A percentile compares a stretch with the other conserved stretches of the same genome.
Conservation (phyloP, 2,888 invertebrate species). For the Eilema depressum region DNA sequence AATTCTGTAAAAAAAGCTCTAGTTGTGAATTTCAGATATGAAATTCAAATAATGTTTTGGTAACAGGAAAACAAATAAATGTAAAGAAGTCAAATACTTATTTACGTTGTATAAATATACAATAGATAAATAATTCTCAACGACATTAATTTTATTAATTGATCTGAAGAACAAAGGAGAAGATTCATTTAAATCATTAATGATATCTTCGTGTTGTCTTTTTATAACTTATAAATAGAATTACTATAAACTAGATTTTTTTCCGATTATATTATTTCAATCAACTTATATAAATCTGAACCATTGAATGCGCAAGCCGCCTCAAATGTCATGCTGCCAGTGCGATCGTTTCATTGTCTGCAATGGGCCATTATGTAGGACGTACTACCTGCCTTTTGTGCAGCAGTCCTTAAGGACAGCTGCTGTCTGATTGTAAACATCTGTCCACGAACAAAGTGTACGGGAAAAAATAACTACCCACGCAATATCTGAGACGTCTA, state of each 20-base stretch:
- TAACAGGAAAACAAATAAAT: not conserved
- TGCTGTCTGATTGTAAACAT: conserved; percentile 54
- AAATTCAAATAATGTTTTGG: not conserved
- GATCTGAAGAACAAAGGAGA: not conserved
- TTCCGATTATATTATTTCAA: not conserved
- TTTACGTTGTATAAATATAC: not conserved
- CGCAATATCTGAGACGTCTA: conserved; percentile 43
- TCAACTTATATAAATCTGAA: conserved; percentile 24
- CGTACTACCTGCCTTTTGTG: conserved; percentile 61
- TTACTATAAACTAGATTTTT: not conserved
- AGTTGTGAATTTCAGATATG: not conserved
- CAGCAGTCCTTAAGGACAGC: conserved; percentile 49
- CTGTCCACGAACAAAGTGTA: conserved; percentile 50
- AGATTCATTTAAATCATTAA: not conserved
- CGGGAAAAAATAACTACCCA: conserved; percentile 50
- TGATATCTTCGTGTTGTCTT: not conserved
- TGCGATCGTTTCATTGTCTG: conserved; percentile 38
- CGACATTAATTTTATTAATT: not conserved
- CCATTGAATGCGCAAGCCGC: conserved; percentile 25
- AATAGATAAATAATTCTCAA: not conserved
- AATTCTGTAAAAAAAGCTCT: not conserved
- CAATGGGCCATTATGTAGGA: conserved; percentile 44
- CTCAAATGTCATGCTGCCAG: conserved; percentile 13
- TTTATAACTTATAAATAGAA: too few species aligned
- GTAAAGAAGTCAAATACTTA: not conserved